These are phyloP conservation scores for Lophotis ruficrista DNA, from an alignment of 2,113 vertebrate genomes.

Conservation along the genomic window DNA sequence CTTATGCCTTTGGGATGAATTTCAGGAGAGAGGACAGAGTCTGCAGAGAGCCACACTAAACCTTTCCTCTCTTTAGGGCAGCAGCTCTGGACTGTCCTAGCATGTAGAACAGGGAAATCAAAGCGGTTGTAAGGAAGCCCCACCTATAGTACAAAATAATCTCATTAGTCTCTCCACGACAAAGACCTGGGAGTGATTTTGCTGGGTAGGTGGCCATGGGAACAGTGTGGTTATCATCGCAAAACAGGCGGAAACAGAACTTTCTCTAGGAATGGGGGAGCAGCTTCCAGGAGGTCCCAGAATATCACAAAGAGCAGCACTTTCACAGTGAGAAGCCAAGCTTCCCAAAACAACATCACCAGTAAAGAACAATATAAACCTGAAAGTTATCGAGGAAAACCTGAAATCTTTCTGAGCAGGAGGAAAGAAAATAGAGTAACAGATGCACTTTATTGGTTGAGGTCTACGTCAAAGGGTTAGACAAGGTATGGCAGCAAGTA, in stretches of 20 bases:
- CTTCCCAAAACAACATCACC: neutral
- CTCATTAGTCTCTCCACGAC: neutral
- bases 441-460: neutral
- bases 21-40: neutral
- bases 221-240: constrained; percentile 28
- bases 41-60: neutral
- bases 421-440: neutral
- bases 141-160: constrained; percentile 40
- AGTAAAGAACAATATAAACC: neutral
- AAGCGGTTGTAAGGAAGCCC: neutral
- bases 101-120: neutral
- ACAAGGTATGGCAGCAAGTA: neutral
- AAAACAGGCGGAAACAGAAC: neutral
- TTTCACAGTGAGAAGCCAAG: neutral
- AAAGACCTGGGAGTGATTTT: constrained; percentile 15
- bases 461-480: neutral
- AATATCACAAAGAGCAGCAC: neutral
- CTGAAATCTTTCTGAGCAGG: neutral
- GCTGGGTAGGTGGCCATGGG: neutral
- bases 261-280: neutral
- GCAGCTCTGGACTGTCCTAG: neutral
- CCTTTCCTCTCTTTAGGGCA: neutral
- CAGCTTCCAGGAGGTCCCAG: neutral
- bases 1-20: neutral
- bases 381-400: neutral